These are phyloP conservation scores for Battus philenor DNA, from an alignment of 1,140 invertebrate genomes.

Conservation along the genomic window DNA sequence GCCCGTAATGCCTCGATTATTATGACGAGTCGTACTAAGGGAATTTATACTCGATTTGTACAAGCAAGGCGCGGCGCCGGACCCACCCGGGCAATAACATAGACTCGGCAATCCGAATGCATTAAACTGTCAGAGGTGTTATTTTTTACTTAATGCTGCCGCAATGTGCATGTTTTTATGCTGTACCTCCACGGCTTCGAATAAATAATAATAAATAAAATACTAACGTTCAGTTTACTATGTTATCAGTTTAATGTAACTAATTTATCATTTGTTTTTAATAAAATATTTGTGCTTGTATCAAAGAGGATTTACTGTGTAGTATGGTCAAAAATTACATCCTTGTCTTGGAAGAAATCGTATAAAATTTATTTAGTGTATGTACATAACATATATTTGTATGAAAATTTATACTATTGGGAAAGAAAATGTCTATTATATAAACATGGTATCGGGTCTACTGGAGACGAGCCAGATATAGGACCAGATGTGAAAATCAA, in stretches of 20 bases:
- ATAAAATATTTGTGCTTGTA: not conserved
- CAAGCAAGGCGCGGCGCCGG: slow-evolving; percentile 23
- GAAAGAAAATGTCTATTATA: too few relatives aligned
- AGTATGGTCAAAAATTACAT: too few relatives aligned
- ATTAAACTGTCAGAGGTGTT: slow-evolving; percentile 15
- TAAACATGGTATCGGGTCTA: too few relatives aligned
- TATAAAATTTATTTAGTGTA: too few relatives aligned
- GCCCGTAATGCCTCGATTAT: slow-evolving; percentile 41
- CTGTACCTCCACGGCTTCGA: too few relatives aligned
- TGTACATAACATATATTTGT: too few relatives aligned
- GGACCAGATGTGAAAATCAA: too few relatives aligned
- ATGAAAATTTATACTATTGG: too few relatives aligned
- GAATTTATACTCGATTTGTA: slow-evolving; percentile 39
- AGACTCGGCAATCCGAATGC: slow-evolving; percentile 9
- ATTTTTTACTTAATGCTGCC: slow-evolving; percentile 10
- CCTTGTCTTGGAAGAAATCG: too few relatives aligned
- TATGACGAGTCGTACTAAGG: slow-evolving; percentile 28
- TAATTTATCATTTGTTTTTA: not conserved
- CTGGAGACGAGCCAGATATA: too few relatives aligned
- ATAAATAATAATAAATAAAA: too few relatives aligned
- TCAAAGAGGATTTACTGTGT: not conserved
- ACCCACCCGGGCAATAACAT: slow-evolving; percentile 18
- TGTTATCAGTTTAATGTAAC: not conserved
- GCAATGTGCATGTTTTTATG: slow-evolving; percentile 1
- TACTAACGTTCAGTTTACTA: not conserved